Percentiles rank a stretch among this genome's conserved stretches.
phyloP scores from a whole-genome alignment of 2,113 vertebrate species.

The Eulemur macaco region DNA sequence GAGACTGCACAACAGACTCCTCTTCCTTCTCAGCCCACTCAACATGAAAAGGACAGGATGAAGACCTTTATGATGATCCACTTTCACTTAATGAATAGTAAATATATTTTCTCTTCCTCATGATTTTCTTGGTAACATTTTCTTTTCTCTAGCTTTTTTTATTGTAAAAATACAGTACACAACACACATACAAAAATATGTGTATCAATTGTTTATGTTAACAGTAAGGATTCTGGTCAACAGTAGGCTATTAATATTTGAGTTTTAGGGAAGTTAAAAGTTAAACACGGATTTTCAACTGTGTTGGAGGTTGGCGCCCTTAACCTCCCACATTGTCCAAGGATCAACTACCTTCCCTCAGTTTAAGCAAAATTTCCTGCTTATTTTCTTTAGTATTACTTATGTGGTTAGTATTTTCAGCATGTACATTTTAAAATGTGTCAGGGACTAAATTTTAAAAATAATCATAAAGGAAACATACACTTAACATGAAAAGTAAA shows the following conservation, averaged over 20 bases:
- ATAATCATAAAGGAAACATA: background rate
- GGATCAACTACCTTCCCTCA: background rate
- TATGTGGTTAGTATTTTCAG: background rate
- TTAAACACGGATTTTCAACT: background rate
- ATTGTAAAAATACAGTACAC: background rate
- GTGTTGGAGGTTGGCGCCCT: too few species aligned
- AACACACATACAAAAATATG: background rate
- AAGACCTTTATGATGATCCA: background rate
- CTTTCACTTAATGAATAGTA: background rate
- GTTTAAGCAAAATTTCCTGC: background rate
- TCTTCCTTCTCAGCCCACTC: background rate
- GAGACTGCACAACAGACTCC: background rate
- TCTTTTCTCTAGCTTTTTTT: background rate
- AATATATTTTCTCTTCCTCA: background rate
- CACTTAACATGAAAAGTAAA: background rate
- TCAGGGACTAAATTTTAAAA: background rate
- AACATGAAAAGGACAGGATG: too few species aligned
- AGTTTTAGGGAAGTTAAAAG: background rate
- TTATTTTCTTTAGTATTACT: constrained; percentile 3
- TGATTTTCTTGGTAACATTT: background rate
- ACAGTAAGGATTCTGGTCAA: background rate
- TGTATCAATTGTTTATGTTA: background rate
- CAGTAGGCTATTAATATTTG: background rate
- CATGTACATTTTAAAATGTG: background rate
- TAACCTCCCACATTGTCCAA: too few species aligned